Evolutionary conservation across 2,113 vertebrate species (phyloP), one percentile per base, ranked within the genome.

Genomic region (Pyrgilauda ruficollis): DNA sequence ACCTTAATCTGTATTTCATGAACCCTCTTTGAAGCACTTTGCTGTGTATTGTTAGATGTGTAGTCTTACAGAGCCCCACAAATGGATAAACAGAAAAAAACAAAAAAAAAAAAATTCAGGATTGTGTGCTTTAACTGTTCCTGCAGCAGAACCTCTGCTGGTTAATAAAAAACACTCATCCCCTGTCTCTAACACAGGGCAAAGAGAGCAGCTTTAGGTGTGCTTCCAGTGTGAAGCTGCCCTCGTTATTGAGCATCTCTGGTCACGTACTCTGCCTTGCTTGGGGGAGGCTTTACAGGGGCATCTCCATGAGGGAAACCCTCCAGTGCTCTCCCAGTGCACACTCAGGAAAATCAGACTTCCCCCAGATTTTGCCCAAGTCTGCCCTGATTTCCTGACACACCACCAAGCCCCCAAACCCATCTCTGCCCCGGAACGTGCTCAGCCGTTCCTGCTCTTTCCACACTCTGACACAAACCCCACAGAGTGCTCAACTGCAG

Each of bases 401-500:
- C 3, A 5, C 7, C 80, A 13, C 0, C 4, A 35, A 55, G 39
- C 43, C 37, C 89, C 49, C 52, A 72, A 64, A 53, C 7, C 11
- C 39, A 9, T 17, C 44, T 53, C n/a, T 67, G 18, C 59, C 17
- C 8, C 30, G 28, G 27, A 24, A 24, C 1, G 0, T 9, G 2
- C 8, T 5, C 10, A 7, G 50, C 33, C 17, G 6, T 21, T 47
- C 30, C 44, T 41, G 61, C 62, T 68, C 62, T 41, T 53, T 2
- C 76, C 49, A 24, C 27, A 10, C 24, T 14, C 49, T 30, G 20
- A 27, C 24, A 37, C 9, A 62, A 78, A 24, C 7, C 44, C 28
- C 6, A 7, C 4, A 10, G 31, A 33, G 8, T 0, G 18, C 10
- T 24, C 0, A 0, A 7, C 33, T 12, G 41, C 44, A 59, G n/a